A percentile compares a stretch with the other conserved stretches of the same genome.
Conservation (phyloP, 2,797 vertebrate genomes). For the Sarcoramphus papa region DNA sequence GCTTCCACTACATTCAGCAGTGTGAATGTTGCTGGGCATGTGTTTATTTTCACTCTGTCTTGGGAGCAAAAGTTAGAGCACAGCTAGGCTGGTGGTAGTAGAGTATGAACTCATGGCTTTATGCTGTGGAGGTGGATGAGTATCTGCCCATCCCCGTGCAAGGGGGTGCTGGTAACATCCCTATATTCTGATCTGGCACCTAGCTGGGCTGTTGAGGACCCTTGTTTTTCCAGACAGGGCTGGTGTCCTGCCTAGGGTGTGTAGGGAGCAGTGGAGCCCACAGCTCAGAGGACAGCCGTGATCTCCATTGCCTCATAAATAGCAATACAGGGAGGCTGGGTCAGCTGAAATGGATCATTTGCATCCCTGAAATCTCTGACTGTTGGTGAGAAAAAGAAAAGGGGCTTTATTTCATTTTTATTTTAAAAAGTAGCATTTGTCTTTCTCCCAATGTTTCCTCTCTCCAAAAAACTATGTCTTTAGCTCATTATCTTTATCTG, state of each 20-base stretch:
- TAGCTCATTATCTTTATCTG: background rate
- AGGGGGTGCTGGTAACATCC: background rate
- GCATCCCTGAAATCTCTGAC: background rate
- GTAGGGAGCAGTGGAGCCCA: background rate
- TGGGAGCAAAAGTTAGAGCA: background rate
- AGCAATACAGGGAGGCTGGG: background rate
- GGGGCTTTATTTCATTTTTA: background rate
- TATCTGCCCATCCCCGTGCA: background rate
- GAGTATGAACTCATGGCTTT: background rate
- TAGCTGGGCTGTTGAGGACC: background rate
- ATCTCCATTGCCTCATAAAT: background rate
- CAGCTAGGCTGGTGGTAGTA: background rate
- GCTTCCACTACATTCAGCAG: background rate
- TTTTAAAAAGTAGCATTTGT: background rate
- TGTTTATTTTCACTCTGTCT: background rate
- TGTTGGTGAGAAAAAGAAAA: background rate
- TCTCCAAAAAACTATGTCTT: background rate
- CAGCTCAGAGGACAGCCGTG: background rate
- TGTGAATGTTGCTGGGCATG: background rate
- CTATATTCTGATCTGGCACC: background rate
- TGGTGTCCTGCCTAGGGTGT: background rate
- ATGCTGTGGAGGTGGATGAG: background rate
- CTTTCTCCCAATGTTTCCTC: background rate
- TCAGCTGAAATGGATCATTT: background rate
- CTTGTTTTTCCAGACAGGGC: fast-evolving